A percentile compares a stretch with the other conserved stretches of the same genome.
phyloP scores from a whole-genome alignment of 2,888 invertebrate genomes.

The Dynastes maya region DNA sequence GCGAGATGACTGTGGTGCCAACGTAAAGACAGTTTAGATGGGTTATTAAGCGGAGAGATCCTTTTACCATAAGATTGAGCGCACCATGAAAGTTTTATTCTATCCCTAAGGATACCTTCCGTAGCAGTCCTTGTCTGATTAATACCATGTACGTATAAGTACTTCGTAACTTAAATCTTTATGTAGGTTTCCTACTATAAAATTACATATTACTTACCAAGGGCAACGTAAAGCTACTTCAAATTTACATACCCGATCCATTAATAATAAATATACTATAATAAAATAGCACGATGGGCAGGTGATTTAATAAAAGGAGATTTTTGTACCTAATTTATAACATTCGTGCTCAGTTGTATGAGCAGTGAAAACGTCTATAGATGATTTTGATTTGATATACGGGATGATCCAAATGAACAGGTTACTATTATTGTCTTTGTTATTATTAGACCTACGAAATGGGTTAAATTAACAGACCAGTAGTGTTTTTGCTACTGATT shows the following conservation, averaged over 20 bases:
- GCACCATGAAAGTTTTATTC: constrained; percentile 40
- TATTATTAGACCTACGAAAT: no score
- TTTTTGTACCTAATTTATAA: not conserved
- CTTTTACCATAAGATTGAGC: constrained; percentile 38
- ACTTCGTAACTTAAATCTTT: constrained; percentile 27
- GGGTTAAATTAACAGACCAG: no score
- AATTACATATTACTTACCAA: constrained; percentile 11
- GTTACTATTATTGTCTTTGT: no score
- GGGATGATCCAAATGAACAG: no score
- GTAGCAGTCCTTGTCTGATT: constrained; percentile 25
- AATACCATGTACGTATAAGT: constrained; percentile 29
- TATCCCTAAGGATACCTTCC: constrained; percentile 27
- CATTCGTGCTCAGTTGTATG: no score
- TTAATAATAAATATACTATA: not conserved
- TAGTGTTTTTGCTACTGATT: no score
- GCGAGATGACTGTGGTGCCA: constrained; percentile 10
- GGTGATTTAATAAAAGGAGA: not conserved
- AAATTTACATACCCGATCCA: constrained; percentile 12
- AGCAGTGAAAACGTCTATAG: no score
- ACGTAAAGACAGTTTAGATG: constrained; percentile 35
- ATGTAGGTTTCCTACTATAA: constrained; percentile 27
- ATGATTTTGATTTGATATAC: no score
- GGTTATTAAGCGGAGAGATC: constrained; percentile 37
- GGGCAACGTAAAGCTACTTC: not conserved
- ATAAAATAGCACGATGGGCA: not conserved